phyloP scores from a whole-genome alignment of 1,140 invertebrate genomes.

The Popillia japonica region DNA sequence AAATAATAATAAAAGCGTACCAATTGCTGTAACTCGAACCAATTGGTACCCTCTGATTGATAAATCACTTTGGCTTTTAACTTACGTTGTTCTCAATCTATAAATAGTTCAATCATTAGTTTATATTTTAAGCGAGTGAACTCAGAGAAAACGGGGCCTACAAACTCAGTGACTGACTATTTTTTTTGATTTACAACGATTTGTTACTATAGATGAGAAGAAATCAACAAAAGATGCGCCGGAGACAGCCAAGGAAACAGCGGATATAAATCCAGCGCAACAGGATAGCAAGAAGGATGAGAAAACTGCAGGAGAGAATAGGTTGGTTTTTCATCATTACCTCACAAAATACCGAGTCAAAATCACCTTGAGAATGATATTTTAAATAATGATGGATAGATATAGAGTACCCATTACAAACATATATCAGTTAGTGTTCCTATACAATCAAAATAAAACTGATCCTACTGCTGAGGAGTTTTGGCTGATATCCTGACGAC shows the following conservation, averaged over 20 bases:
- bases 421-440: no score
- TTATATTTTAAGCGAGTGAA: conserved; percentile 35
- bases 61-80: conserved; percentile 11
- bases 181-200: conserved; percentile 45
- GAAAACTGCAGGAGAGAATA: conserved; percentile 40
- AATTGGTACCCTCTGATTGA: not conserved
- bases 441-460: no score
- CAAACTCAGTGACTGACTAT: conserved; percentile 28
- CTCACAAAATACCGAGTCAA: conserved; percentile 16
- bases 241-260: conserved; percentile 42
- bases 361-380: conserved; percentile 20
- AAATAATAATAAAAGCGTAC: not conserved
- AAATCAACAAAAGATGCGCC: conserved; percentile 40
- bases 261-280: conserved; percentile 22
- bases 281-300: conserved; percentile 40
- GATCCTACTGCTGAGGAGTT: no score
- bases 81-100: not conserved
- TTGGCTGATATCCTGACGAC: no score
- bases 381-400: not conserved
- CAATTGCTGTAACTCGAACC: not conserved
- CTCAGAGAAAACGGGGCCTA: conserved; percentile 38
- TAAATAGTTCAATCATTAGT: conserved; percentile 5
- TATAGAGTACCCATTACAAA: not conserved
- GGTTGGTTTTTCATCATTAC: conserved; percentile 43
- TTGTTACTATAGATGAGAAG: conserved; percentile 54